These are phyloP conservation scores for Proales similis DNA, from an alignment of 1,140 invertebrate species.

Conservation along the genomic window DNA sequence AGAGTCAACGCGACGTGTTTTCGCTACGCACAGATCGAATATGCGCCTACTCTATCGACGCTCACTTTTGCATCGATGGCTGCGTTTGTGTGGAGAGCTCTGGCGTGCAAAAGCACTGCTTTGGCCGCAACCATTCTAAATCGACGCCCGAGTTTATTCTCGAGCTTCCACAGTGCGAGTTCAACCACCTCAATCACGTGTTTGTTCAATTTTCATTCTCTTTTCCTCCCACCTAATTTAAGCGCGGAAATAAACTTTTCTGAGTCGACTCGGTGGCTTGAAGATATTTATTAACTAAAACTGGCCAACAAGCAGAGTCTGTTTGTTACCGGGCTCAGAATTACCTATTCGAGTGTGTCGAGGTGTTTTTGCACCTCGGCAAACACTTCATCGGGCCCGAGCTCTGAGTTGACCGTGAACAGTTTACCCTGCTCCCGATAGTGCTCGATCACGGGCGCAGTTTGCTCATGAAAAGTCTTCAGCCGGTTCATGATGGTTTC, in stretches of 20 bases:
- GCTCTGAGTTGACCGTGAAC: slow-evolving; percentile 6
- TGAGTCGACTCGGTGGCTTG: too few species aligned
- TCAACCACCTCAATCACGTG: slow-evolving; percentile 5
- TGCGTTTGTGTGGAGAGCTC: background rate
- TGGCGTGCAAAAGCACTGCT: slow-evolving; percentile 21
- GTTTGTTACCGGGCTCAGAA: too few species aligned
- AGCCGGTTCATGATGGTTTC: slow-evolving; percentile 89
- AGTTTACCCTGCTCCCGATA: slow-evolving; percentile 66
- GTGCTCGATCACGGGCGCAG: slow-evolving; percentile 77
- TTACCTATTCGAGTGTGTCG: slow-evolving; percentile 18
- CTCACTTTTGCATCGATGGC: slow-evolving; percentile 25
- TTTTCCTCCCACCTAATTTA: slow-evolving; percentile 22
- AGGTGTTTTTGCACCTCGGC: slow-evolving; percentile 22
- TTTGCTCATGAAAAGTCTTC: slow-evolving; percentile 82
- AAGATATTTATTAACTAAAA: too few species aligned
- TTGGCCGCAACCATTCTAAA: slow-evolving; percentile 7
- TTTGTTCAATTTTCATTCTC: slow-evolving; percentile 28
- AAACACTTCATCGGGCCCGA: slow-evolving; percentile 30
- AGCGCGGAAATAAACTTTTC: too few species aligned
- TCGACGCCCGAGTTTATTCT: slow-evolving; percentile 4
- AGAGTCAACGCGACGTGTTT: slow-evolving; percentile 35
- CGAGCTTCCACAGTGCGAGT: slow-evolving; percentile 3
- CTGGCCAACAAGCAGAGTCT: too few species aligned
- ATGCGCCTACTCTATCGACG: slow-evolving; percentile 23
- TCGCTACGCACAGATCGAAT: slow-evolving; percentile 32